Percentiles rank a stretch among this genome's conserved stretches.
phyloP scores from a whole-genome alignment of 2,113 vertebrate species.

The Thalassoma bifasciatum region DNA sequence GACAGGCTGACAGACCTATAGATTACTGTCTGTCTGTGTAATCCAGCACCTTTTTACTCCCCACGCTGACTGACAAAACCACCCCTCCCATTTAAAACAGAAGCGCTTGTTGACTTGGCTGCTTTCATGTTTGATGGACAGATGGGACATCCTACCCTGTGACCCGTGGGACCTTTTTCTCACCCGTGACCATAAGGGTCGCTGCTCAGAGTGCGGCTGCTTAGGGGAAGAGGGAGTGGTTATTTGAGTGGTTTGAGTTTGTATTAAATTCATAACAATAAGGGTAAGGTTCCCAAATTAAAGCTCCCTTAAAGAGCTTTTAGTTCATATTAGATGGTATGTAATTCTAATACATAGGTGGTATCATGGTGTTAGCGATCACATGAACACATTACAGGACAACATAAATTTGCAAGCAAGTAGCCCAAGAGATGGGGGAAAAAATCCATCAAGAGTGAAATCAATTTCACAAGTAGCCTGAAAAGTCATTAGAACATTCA shows the following conservation, averaged over 20 bases:
- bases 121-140: conserved; percentile 81
- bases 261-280: conserved; percentile 24
- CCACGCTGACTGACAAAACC: conserved; percentile 70
- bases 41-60: conserved; percentile 62
- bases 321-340: no score
- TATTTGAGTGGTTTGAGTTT: conserved; percentile 34
- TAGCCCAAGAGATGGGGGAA: no score
- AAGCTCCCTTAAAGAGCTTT: no score
- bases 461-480: no score
- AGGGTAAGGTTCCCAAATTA: neutral
- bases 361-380: no score
- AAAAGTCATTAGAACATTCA: no score
- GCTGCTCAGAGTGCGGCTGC: conserved; percentile 41
- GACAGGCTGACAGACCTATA: conserved; percentile 78
- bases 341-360: no score
- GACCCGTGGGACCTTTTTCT: conserved; percentile 68
- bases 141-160: conserved; percentile 72
- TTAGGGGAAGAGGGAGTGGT: conserved; percentile 10
- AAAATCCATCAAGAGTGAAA: no score
- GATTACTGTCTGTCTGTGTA: conserved; percentile 75
- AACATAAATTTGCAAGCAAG: no score
- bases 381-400: no score
- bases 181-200: conserved; percentile 74
- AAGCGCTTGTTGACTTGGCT: conserved; percentile 58
- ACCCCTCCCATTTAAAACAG: conserved; percentile 68